These are phyloP conservation scores for Patella pellucida DNA, from an alignment of 2,888 invertebrate genomes.

Conservation along the genomic window DNA sequence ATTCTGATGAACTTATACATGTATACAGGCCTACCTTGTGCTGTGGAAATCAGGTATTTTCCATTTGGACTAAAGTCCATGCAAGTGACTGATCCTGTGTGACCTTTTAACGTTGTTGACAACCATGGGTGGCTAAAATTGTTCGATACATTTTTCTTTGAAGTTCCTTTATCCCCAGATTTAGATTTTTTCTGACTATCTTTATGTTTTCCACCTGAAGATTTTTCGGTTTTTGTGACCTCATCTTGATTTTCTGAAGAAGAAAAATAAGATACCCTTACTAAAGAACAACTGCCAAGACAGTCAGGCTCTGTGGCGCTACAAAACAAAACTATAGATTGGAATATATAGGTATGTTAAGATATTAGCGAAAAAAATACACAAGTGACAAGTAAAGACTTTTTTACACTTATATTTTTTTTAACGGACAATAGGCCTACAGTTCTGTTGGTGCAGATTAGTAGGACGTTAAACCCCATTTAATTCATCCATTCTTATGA, in stretches of 20 bases:
- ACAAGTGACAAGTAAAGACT: no score
- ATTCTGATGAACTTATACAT: no score
- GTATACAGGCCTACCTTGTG: constrained; percentile 79
- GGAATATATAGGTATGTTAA: no score
- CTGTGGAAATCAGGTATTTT: constrained; percentile 86
- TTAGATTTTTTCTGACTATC: constrained; percentile 28
- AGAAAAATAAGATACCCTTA: neutral
- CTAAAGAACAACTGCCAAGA: no score
- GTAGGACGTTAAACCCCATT: no score
- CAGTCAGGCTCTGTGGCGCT: no score
- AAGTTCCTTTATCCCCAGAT: constrained; percentile 28
- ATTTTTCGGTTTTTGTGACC: constrained; percentile 21
- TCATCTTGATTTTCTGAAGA: constrained; percentile 8
- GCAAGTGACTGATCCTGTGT: constrained; percentile 80
- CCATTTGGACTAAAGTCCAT: constrained; percentile 88
- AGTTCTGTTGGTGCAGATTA: no score
- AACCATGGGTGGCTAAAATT: constrained; percentile 84
- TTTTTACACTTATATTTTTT: no score
- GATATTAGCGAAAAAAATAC: no score
- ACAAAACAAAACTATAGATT: no score
- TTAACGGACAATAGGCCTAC: no score
- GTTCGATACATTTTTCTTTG: constrained; percentile 42
- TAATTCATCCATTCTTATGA: no score
- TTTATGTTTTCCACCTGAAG: neutral
- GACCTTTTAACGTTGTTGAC: constrained; percentile 85